Evolutionary conservation across 2,113 vertebrate species (phyloP).

Genomic region (Cyanocitta stelleri): DNA sequence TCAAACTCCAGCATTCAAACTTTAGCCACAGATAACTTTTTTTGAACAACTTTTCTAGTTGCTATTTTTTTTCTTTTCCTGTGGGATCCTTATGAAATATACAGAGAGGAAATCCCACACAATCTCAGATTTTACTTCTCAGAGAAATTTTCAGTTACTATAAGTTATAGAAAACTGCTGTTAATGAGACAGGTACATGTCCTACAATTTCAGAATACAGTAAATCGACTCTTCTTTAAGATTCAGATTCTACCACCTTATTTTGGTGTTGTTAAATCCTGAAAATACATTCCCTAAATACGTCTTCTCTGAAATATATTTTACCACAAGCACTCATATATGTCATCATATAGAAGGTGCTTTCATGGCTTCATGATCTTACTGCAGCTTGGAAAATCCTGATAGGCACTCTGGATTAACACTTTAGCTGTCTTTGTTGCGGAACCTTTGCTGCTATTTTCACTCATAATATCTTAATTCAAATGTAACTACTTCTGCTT

Average conservation of each 20-base stretch:
- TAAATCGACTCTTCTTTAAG: background rate
- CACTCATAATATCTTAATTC: background rate
- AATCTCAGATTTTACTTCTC: background rate
- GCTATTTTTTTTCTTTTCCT: background rate
- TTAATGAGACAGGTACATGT: background rate
- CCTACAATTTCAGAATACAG: background rate
- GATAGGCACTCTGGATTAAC: background rate
- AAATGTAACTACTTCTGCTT: background rate
- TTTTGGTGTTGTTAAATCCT: background rate
- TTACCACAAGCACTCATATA: background rate
- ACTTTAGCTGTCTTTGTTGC: background rate
- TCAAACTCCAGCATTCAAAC: background rate
- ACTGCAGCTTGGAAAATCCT: background rate
- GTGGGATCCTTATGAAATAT: background rate
- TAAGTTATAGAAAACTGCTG: background rate
- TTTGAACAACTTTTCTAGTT: background rate
- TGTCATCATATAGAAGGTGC: background rate
- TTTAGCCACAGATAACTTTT: background rate
- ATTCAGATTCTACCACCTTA: background rate
- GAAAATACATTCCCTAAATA: background rate
- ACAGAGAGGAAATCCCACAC: accelerated
- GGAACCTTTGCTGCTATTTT: background rate
- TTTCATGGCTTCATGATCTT: background rate
- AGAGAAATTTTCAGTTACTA: background rate
- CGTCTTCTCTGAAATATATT: background rate